A percentile compares a stretch with the other conserved stretches of the same genome.
Evolutionary conservation across 1,140 invertebrate species (phyloP).

Genomic region (Brachionus plicatilis): DNA sequence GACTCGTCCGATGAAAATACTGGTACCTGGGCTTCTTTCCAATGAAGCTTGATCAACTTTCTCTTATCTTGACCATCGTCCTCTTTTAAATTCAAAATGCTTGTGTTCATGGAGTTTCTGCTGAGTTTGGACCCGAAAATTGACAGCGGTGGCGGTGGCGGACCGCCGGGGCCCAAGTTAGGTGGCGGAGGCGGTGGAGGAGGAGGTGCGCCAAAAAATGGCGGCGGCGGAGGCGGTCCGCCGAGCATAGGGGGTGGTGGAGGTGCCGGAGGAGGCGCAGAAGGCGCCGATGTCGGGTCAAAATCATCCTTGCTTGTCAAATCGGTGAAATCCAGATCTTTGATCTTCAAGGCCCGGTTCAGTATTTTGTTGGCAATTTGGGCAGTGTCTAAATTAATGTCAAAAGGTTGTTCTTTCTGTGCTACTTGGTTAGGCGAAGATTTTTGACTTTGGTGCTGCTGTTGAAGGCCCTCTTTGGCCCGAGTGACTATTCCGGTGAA

Average conservation of each 20-base stretch:
- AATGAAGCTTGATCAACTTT: constrained; percentile 98
- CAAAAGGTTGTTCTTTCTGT: constrained; percentile 47
- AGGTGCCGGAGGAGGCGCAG: constrained; percentile 61
- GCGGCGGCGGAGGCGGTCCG: constrained; percentile 39
- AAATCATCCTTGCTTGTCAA: constrained; percentile 63
- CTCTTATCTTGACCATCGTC: constrained; percentile 71
- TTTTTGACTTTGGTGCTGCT: constrained; percentile 1
- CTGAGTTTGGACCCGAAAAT: constrained; percentile 54
- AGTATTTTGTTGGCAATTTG: constrained; percentile 47
- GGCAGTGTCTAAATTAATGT: constrained; percentile 42
- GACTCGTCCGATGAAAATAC: constrained; percentile 58
- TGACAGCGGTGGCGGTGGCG: constrained; percentile 41
- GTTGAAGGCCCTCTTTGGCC: constrained; percentile 71
- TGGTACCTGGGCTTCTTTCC: constrained; percentile 71
- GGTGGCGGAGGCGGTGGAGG: constrained; percentile 48
- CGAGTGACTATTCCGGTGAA: constrained; percentile 63
- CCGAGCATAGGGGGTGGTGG: constrained; percentile 43
- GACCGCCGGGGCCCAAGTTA: constrained; percentile 43
- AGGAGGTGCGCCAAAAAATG: background rate
- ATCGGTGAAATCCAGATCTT: constrained; percentile 93
- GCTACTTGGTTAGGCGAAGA: background rate
- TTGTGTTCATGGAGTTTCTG: constrained; percentile 52
- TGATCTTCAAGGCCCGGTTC: constrained; percentile 73
- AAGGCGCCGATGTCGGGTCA: constrained; percentile 47
- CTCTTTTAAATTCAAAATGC: constrained; percentile 45